Evolutionary conservation across 2,888 invertebrate genomes (phyloP).

Genomic region (Physocephala rufipes): DNA sequence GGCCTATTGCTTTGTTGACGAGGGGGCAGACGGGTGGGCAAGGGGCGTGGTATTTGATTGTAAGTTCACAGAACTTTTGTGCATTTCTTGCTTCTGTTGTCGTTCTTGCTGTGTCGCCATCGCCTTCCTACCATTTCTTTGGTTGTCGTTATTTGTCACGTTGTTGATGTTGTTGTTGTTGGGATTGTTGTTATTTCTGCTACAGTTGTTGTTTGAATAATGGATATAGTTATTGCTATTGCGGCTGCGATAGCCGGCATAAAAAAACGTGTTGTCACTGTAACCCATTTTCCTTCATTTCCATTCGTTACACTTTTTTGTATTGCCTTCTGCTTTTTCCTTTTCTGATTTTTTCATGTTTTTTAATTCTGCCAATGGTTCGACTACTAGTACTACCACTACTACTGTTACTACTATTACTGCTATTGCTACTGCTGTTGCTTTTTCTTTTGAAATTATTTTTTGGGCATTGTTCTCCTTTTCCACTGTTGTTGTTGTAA

Average conservation of each 20-base stretch:
- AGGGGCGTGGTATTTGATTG: not conserved
- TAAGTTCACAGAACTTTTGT: constrained; percentile 24
- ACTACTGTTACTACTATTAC: not conserved
- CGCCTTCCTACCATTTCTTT: not conserved
- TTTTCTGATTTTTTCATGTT: not conserved
- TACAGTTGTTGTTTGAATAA: not conserved
- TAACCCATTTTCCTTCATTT: constrained; percentile 19
- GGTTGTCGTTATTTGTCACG: not conserved
- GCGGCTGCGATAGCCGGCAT: not conserved
- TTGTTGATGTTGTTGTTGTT: not conserved
- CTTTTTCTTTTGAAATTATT: too few relatives aligned
- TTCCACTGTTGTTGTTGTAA: too few relatives aligned
- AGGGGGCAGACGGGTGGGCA: not conserved
- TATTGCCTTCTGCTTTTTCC: not conserved
- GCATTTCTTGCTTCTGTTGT: constrained; percentile 7
- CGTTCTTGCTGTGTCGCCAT: not conserved
- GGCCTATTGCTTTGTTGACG: not conserved
- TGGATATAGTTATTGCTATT: not conserved
- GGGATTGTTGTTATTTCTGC: constrained; percentile 3
- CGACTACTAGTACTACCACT: too few relatives aligned
- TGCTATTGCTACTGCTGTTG: not conserved
- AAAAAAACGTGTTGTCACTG: constrained; percentile 10
- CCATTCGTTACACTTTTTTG: constrained; percentile 21
- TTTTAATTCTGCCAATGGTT: too few relatives aligned
- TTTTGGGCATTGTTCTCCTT: too few relatives aligned